Evolutionary conservation across 2,888 invertebrate genomes (phyloP).

Genomic region (Helobdella robusta): DNA sequence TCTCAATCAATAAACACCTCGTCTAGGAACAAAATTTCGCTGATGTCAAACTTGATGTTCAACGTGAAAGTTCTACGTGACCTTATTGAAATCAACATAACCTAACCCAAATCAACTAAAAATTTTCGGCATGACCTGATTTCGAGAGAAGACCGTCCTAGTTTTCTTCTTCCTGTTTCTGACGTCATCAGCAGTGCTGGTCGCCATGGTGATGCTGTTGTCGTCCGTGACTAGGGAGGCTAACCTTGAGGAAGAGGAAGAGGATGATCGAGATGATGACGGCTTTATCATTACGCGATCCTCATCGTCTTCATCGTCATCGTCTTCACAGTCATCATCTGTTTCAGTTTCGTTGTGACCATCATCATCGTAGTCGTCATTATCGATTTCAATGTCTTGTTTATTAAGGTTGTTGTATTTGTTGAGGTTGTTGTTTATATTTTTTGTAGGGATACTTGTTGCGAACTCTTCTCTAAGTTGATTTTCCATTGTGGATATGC

Average conservation of each 20-base stretch:
- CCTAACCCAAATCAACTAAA: background rate
- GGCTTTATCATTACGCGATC: too few species aligned
- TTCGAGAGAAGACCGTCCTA: slow-evolving; percentile 49
- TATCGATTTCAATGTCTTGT: background rate
- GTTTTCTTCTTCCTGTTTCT: slow-evolving; percentile 47
- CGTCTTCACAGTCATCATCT: background rate
- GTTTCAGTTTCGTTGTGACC: background rate
- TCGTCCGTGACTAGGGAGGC: background rate
- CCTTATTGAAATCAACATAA: background rate
- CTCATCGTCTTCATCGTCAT: slow-evolving; percentile 12
- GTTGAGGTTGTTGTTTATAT: too few species aligned
- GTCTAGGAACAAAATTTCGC: too few species aligned
- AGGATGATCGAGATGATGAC: background rate
- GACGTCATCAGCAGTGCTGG: background rate
- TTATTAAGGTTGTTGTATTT: background rate
- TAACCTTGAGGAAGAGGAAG: slow-evolving; percentile 8
- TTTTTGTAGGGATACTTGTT: too few species aligned
- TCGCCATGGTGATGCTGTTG: slow-evolving; percentile 1
- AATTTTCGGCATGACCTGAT: slow-evolving; percentile 36
- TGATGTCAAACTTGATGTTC: too few species aligned
- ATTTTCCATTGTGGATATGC: too few species aligned
- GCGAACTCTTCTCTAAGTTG: too few species aligned
- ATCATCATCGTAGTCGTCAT: background rate
- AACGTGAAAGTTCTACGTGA: background rate
- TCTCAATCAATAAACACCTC: too few species aligned